Evolutionary conservation across 2,797 vertebrate genomes (phyloP).

Genomic region (Sebastes taczanowskii): DNA sequence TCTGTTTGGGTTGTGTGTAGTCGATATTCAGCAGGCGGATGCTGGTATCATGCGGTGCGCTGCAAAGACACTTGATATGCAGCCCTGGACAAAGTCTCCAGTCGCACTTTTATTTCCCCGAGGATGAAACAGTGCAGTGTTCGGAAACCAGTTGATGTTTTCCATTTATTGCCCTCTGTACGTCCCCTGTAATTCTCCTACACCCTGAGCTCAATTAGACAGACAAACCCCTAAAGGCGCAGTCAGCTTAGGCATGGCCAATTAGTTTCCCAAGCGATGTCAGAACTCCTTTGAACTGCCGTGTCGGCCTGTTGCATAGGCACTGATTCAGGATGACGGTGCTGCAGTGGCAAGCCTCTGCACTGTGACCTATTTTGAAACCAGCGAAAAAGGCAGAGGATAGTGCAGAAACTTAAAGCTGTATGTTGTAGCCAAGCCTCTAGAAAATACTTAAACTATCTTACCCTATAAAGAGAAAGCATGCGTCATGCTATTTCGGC

Average conservation of each 20-base stretch:
- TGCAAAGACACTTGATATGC: conserved; percentile 61
- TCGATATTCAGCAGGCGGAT: conserved; percentile 62
- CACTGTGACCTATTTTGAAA: conserved; percentile 83
- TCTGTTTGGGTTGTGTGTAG: conserved; percentile 30
- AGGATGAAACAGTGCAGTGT: conserved; percentile 69
- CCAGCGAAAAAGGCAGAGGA: conserved; percentile 45
- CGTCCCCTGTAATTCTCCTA: conserved; percentile 74
- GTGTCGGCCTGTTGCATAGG: conserved; percentile 76
- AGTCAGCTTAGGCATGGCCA: conserved; percentile 82
- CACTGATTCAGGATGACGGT: conserved; percentile 78
- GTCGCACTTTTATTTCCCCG: conserved; percentile 65
- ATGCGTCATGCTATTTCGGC: neutral
- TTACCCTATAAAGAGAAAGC: neutral
- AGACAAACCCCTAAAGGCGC: conserved; percentile 79
- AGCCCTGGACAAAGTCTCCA: conserved; percentile 55
- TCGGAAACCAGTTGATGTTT: conserved; percentile 78
- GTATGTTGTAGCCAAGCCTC: conserved; percentile 19
- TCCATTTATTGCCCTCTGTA: conserved; percentile 77
- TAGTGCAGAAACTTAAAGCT: conserved; percentile 52
- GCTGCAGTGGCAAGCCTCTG: conserved; percentile 75
- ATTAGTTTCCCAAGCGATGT: conserved; percentile 84
- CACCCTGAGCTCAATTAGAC: conserved; percentile 82
- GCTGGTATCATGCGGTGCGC: conserved; percentile 26
- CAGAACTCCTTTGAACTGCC: conserved; percentile 84
- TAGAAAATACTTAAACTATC: conserved; percentile 13